Evolutionary conservation across 2,113 vertebrate species (phyloP).

Genomic region (Coptodon bakossiorum): DNA sequence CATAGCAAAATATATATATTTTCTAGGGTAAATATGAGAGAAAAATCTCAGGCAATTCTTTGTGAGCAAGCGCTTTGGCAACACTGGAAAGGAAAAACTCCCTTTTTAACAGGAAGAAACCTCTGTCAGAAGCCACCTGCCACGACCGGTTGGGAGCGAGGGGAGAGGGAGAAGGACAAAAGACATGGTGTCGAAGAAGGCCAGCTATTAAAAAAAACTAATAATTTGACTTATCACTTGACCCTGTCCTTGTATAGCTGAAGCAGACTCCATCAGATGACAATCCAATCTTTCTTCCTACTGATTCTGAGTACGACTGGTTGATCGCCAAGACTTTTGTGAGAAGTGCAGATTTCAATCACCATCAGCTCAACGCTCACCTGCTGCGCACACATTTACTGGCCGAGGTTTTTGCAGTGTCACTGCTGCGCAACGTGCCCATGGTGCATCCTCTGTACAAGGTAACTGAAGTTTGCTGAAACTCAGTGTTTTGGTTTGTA

Average conservation of each 20-base stretch:
- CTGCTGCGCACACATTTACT: slow-evolving; percentile 73
- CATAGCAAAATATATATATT: not conserved
- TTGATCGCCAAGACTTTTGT: slow-evolving; percentile 73
- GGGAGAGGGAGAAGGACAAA: not conserved
- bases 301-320: slow-evolving; percentile 69
- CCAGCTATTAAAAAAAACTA: not conserved
- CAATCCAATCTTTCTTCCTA: slow-evolving; percentile 69
- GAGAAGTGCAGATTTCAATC: slow-evolving; percentile 65
- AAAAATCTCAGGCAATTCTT: not conserved
- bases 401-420: slow-evolving; percentile 71
- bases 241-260: slow-evolving; percentile 15
- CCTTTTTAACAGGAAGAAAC: not conserved
- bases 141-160: not conserved
- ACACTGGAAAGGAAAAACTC: not conserved
- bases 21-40: not conserved
- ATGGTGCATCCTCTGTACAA: not conserved
- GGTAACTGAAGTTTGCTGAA: not conserved
- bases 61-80: not conserved
- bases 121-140: not conserved
- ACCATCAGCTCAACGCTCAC: slow-evolving; percentile 68
- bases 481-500: not conserved
- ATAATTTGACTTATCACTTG: not conserved
- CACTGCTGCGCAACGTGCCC: slow-evolving; percentile 69
- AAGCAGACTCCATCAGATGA: slow-evolving; percentile 43
- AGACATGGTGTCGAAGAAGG: not conserved